phyloP scores from a whole-genome alignment of 2,888 invertebrate species.

The Orchestes rusci region DNA sequence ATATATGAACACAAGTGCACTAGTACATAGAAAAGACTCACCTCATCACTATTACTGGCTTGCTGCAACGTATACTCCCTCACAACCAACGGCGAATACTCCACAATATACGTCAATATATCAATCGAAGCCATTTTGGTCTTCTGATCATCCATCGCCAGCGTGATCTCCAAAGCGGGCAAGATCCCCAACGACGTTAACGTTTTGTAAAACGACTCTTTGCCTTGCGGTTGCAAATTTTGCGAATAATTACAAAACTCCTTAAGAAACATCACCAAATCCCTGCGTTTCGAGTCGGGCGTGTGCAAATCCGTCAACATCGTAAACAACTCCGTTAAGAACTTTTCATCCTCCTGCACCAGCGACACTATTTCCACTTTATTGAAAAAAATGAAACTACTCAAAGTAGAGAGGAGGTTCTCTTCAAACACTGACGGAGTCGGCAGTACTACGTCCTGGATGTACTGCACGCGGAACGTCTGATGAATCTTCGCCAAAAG shows the following conservation, averaged over 20 bases:
- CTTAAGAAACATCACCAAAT: conserved; percentile 94
- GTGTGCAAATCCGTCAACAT: conserved; percentile 87
- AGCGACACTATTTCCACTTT: conserved; percentile 98
- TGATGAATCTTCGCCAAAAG: conserved; percentile 98
- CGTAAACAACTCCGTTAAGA: conserved; percentile 90
- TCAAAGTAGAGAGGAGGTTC: conserved; percentile 93
- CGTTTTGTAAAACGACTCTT: conserved; percentile 96
- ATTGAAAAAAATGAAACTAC: conserved; percentile 99
- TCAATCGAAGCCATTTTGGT: conserved; percentile 97
- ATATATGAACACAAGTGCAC: too few relatives aligned
- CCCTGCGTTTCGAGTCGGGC: conserved; percentile 76
- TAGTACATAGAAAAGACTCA: conserved; percentile 48
- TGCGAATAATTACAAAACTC: conserved; percentile 99
- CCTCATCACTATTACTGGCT: conserved; percentile 81
- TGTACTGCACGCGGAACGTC: conserved; percentile 99
- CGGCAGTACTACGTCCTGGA: conserved; percentile 96
- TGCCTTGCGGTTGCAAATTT: conserved; percentile 93
- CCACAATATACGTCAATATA: conserved; percentile 95
- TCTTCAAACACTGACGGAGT: conserved; percentile 99
- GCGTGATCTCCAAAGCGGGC: conserved; percentile 82
- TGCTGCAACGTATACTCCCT: conserved; percentile 95
- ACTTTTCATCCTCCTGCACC: conserved; percentile 96
- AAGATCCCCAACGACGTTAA: conserved; percentile 81
- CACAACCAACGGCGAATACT: conserved; percentile 95
- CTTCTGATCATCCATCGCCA: conserved; percentile 85